Conservation (phyloP, 2,888 invertebrate species). For the Synergus laeviventris region DNA sequence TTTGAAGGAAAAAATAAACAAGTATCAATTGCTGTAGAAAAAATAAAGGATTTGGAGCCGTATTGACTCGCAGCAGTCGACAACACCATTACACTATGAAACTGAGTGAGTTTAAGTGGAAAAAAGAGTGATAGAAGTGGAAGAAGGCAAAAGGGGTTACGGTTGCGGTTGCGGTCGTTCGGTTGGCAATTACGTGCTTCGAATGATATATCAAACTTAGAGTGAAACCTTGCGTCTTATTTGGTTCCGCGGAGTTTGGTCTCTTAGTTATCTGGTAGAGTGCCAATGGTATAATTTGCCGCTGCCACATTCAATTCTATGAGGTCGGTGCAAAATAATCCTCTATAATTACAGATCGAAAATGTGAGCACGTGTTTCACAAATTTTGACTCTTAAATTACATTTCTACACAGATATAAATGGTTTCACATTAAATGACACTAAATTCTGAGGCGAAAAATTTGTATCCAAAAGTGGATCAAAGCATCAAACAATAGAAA, state of each 20-base stretch:
- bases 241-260: background rate
- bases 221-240: background rate
- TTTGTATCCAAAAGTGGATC: too few relatives aligned
- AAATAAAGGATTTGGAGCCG: background rate
- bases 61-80: background rate
- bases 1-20: background rate
- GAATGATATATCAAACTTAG: constrained; percentile 1
- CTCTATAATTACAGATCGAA: background rate
- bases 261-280: background rate
- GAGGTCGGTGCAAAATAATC: background rate
- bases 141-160: too few relatives aligned
- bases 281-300: background rate
- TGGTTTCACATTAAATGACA: too few relatives aligned
- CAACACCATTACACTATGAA: background rate
- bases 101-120: background rate
- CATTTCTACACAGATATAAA: too few relatives aligned
- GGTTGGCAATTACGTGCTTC: constrained; percentile 1
- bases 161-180: background rate
- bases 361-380: too few relatives aligned
- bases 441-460: too few relatives aligned
- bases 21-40: background rate
- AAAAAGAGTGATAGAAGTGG: background rate
- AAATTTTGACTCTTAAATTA: too few relatives aligned
- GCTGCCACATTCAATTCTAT: background rate
- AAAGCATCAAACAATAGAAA: too few relatives aligned